phyloP scores from a whole-genome alignment of 1,140 invertebrate species.

The Asbolus verrucosus region DNA sequence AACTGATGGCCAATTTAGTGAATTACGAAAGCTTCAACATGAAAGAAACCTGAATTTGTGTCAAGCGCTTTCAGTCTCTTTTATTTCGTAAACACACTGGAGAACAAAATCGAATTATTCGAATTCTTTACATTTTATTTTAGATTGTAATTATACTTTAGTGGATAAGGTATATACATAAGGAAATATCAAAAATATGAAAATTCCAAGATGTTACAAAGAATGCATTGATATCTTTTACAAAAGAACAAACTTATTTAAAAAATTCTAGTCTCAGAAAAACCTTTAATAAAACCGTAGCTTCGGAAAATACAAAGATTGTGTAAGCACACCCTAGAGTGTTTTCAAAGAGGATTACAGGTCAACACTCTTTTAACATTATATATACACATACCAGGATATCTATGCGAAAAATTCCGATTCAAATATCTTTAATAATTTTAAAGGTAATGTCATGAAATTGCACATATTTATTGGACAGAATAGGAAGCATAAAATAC shows the following conservation, averaged over 20 bases:
- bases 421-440: no score
- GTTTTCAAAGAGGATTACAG: no score
- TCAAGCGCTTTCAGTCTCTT: constrained; percentile 1
- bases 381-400: no score
- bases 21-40: constrained; percentile 25
- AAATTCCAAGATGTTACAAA: background rate
- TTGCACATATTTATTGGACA: no score
- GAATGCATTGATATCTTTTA: background rate
- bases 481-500: no score
- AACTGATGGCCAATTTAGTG: constrained; percentile 15
- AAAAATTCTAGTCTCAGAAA: background rate
- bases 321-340: no score
- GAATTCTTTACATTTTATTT: constrained; percentile 14
- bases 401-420: no score
- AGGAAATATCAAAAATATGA: background rate
- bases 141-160: background rate
- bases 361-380: no score
- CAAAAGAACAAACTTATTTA: constrained; percentile 1
- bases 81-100: background rate
- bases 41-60: constrained; percentile 21
- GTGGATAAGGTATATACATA: background rate
- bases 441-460: no score
- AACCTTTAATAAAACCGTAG: no score
- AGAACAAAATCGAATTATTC: constrained; percentile 10
- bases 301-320: no score